Base-by-base conservation (phyloP, 2,888 invertebrate species). In the Piscicola geometra region DNA sequence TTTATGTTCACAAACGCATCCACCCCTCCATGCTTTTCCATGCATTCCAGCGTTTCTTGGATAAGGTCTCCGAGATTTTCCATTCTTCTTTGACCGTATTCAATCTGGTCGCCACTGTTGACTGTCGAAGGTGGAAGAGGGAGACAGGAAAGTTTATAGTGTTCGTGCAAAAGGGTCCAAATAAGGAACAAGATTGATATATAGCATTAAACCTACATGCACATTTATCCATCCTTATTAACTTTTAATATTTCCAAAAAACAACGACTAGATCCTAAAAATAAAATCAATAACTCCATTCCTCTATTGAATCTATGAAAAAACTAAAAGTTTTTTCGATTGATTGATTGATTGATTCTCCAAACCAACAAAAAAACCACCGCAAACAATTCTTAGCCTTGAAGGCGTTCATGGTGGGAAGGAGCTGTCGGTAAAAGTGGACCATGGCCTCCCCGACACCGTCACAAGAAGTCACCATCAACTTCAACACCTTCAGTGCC, bases 1-100 rank as follows among this genome's bases (percentile, higher is more conserved):
- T 98, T 97, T 82, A 98, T 97, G 86, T 98, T 97, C 82, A 96
- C 95, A 84, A 94, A 96, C 0, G 97, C 95, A 85, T 96, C 94
- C 79, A 93, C 93, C 1, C 97, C 98, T 0, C 98, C 98, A 82
- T 92, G 92, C 81, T 90, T 88, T 85, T 98, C 98, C 79, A 98
- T 88, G 69, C 92, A 89, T 87, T 95, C 93, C 72, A 98, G 87
- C 0, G 96, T 96, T 83, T 95, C 94, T 84, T 95, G 92, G 76
- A 96, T 93, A 69, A 94, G 87, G 84, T 96, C 96, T 0, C 92
- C 93, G 12, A 94, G 88, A 86, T 94, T 95, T 83, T 93, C 91
- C 12, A 92, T 90, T 80, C 91, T 90, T 81, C 92, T 90, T 81
- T 94, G 92, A 21, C 91, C 90, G 86, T 94, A 94, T 85, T 96